Conservation (phyloP, 2,888 invertebrate genomes). For the Tinea trinotella region DNA sequence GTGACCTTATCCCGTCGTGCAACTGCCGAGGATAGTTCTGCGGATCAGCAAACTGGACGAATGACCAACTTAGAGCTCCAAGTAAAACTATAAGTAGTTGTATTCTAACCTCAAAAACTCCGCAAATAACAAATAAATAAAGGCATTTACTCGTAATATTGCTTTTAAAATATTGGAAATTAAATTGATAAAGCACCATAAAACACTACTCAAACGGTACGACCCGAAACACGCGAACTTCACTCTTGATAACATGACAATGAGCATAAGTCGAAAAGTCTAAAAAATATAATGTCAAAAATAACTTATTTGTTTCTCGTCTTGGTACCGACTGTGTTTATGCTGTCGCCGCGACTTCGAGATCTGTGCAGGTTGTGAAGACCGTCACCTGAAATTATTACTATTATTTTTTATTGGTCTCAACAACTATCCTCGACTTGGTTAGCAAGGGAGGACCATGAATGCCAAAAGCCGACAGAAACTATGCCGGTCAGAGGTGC, state of each 20-base stretch:
- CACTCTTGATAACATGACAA: neutral
- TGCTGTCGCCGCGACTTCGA: slow-evolving; percentile 85
- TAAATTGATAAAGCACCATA: neutral
- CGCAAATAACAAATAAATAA: slow-evolving; percentile 1
- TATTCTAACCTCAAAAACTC: neutral
- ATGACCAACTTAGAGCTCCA: too few species aligned
- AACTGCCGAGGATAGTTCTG: too few species aligned
- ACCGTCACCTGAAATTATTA: slow-evolving; percentile 72
- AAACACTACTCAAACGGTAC: neutral
- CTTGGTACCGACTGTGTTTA: slow-evolving; percentile 79
- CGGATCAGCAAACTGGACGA: too few species aligned
- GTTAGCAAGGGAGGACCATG: neutral
- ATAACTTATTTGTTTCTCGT: slow-evolving; percentile 60
- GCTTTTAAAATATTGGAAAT: neutral
- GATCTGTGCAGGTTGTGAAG: slow-evolving; percentile 81
- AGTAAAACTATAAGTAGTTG: too few species aligned
- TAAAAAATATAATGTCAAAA: neutral
- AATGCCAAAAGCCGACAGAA: neutral
- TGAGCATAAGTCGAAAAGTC: slow-evolving; percentile 10
- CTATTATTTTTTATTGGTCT: too few species aligned
- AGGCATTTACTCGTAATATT: slow-evolving; percentile 10
- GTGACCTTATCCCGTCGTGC: too few species aligned
- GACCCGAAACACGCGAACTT: neutral
- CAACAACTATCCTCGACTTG: neutral
- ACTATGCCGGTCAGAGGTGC: too few species aligned